Base-by-base conservation (phyloP, 2,888 invertebrate genomes). In the Volucella zonaria region DNA sequence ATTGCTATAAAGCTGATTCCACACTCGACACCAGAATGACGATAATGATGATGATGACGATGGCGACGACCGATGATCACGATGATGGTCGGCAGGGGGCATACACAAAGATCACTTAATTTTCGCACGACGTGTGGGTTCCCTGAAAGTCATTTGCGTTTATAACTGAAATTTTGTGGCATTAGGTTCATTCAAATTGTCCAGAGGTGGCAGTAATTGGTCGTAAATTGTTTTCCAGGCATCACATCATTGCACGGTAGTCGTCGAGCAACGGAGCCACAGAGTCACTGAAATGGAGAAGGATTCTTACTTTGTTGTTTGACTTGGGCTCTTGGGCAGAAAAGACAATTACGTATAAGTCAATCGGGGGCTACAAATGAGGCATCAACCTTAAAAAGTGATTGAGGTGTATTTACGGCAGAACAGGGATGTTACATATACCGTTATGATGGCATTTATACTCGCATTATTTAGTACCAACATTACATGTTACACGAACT, bases 51-150 rank as follows among this genome's bases (percentile, higher is more conserved):
- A 70, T 42, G 47, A 49, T 18, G 74, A 52, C 58, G 73, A 45
- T 47, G 82, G 42, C 40, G 71, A 23, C 31, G 18, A 6, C n/a
- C 18, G 8, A 38, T 11, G 10, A 14, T 49, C 56, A 8, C 11
- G 38, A 12, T 12, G 54, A 12, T 49, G 11, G 31, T 31, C 14
- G 47, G 9, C 10, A 15, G 59, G 61, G 45, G 45, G 54, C 54
- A 42, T 38, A 47, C 77, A 52, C 15, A 59, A 64, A 71, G 83
- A 83, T 83, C 75, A 76, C 79, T 83, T 83, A 79, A 76, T 83
- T 83, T 83, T 79, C 75, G 70, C 79, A 79, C 74, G 75, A 62
- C 73, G 85, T 85, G 85, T 80, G 85, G 64, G 85, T 85, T 70
- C 81, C 6, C 31, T 62, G 51, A 62, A 51, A 85, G 62, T 68